Conservation (phyloP, 2,888 invertebrate genomes). For the Physocephala rufipes region DNA sequence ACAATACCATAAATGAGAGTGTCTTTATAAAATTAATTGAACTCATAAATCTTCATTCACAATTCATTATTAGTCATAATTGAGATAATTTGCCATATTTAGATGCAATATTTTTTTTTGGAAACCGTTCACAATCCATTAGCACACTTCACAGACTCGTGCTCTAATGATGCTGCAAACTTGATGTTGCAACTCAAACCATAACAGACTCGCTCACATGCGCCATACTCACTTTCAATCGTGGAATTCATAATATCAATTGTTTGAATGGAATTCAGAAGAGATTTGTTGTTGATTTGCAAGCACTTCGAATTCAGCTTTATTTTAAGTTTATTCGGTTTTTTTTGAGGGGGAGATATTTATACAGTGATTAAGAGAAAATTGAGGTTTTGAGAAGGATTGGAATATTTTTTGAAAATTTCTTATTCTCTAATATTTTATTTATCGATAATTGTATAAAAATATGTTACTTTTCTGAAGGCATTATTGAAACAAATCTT, state of each 20-base stretch:
- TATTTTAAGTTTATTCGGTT: no score
- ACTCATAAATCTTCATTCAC: neutral
- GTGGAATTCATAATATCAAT: no score
- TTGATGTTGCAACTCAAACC: conserved; percentile 3
- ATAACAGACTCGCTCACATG: neutral
- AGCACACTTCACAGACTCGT: neutral
- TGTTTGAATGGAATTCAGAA: no score
- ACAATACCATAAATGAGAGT: conserved; percentile 13
- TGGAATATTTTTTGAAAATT: no score
- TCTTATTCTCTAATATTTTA: no score
- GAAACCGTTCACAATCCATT: neutral
- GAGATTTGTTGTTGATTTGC: no score
- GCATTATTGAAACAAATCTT: no score
- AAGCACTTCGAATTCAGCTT: no score
- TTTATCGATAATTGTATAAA: no score
- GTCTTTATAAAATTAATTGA: conserved; percentile 11
- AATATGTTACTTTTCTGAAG: no score
- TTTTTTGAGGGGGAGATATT: neutral
- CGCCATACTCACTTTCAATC: neutral
- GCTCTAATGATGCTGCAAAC: conserved; percentile 2
- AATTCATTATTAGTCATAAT: conserved; percentile 31
- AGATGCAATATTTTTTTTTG: neutral
- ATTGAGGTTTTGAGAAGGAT: no score
- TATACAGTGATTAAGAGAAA: neutral
- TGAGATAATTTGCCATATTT: conserved; percentile 27